phyloP scores from a whole-genome alignment of 35 echinoderm and acorn worm genomes.

The Heliocidaris tuberculata region DNA sequence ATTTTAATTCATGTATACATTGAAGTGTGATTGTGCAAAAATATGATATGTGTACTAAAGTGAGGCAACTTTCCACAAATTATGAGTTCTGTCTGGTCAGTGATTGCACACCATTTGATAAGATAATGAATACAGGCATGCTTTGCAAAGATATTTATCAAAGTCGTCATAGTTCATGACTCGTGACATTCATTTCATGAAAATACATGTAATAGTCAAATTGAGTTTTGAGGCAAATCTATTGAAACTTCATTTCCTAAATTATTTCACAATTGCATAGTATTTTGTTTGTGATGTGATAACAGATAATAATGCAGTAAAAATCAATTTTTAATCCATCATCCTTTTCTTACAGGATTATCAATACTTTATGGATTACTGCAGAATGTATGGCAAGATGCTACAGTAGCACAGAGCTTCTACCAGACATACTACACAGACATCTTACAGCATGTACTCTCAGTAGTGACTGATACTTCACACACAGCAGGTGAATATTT shows the following conservation, averaged over 20 bases:
- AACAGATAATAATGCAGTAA: not conserved
- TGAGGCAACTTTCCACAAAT: no score
- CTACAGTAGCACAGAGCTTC: constrained; percentile 87
- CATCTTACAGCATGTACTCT: constrained; percentile 92
- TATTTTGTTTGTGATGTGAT: not conserved
- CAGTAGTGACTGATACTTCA: constrained; percentile 96
- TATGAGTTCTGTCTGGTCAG: no score
- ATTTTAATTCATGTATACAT: no score
- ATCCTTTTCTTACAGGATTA: constrained; percentile 69
- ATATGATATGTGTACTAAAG: no score
- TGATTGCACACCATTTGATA: no score
- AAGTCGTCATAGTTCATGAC: no score
- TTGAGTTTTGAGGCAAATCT: not conserved
- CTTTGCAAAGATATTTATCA: no score
- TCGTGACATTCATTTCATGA: no score
- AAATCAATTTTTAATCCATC: not conserved
- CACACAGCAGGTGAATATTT: constrained; percentile 85
- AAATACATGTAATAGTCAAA: not conserved
- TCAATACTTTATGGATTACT: constrained; percentile 81
- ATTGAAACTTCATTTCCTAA: not conserved
- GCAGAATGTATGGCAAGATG: constrained; percentile 94
- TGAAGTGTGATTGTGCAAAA: no score
- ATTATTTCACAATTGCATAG: not conserved
- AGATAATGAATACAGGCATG: no score
- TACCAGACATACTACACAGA: constrained; percentile 99